These are phyloP conservation scores for Lepisosteus osseus DNA, from an alignment of 2,113 vertebrate genomes.

Conservation along the genomic window DNA sequence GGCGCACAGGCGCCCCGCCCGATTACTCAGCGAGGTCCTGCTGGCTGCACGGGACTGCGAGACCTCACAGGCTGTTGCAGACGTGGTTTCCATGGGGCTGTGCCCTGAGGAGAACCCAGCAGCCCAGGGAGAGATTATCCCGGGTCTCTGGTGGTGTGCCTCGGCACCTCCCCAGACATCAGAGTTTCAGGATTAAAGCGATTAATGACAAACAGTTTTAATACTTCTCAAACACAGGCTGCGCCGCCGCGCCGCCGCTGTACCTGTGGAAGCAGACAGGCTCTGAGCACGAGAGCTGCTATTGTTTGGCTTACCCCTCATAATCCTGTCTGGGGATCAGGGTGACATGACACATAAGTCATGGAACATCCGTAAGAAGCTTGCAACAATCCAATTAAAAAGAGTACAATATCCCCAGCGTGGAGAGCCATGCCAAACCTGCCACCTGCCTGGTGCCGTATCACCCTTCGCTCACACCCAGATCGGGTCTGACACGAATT, in stretches of 20 bases:
- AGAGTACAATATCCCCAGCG: constrained; percentile 43
- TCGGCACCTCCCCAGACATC: not conserved
- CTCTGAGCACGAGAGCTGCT: too few relatives aligned
- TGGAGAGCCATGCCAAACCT: constrained; percentile 34
- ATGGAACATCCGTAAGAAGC: constrained; percentile 54
- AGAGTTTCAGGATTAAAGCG: not conserved
- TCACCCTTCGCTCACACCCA: too few relatives aligned
- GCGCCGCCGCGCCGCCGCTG: too few relatives aligned
- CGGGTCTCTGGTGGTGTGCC: constrained; percentile 6
- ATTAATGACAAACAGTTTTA: not conserved
- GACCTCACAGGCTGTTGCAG: too few relatives aligned
- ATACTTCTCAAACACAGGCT: not conserved
- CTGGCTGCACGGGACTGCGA: too few relatives aligned
- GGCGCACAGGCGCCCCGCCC: too few relatives aligned
- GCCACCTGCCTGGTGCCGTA: not conserved
- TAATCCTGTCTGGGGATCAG: constrained; percentile 43
- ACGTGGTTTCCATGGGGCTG: not conserved
- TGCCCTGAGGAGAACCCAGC: not conserved
- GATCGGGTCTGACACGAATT: too few relatives aligned
- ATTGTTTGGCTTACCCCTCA: constrained; percentile 1
- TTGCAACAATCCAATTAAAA: constrained; percentile 64
- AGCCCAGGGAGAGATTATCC: constrained; percentile 12
- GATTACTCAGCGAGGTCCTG: too few relatives aligned
- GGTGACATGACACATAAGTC: constrained; percentile 44
- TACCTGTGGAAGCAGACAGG: not conserved